phyloP scores from a whole-genome alignment of 1,140 invertebrate species.

The Panulirus ornatus region DNA sequence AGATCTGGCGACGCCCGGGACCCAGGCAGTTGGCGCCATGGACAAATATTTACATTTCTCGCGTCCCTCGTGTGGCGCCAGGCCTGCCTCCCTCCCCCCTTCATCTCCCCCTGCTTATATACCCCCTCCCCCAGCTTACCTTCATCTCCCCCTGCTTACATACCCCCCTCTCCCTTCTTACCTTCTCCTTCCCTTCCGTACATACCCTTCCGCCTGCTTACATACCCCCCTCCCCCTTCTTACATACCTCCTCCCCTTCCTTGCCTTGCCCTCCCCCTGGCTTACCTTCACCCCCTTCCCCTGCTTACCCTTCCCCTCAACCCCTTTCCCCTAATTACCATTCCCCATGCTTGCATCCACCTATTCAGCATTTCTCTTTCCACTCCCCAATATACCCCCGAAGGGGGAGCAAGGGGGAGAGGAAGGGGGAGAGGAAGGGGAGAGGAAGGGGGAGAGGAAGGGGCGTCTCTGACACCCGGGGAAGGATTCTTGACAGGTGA shows the following conservation, averaged over 20 bases:
- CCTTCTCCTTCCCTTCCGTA: background rate
- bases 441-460: background rate
- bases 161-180: background rate
- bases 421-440: background rate
- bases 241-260: background rate
- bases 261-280: background rate
- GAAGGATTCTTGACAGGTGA: conserved; percentile 22
- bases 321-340: background rate
- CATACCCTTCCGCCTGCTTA: background rate
- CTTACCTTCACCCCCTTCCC: background rate
- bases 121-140: background rate
- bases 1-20: conserved; percentile 37
- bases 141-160: background rate
- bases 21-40: conserved; percentile 62
- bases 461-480: too few species aligned
- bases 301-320: background rate
- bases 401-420: background rate
- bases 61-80: conserved; percentile 58
- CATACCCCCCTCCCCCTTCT: background rate
- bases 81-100: conserved; percentile 31
- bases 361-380: background rate
- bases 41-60: conserved; percentile 71
- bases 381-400: background rate
- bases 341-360: background rate
- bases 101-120: background rate